These are phyloP conservation scores for Pachydiplax longipennis DNA, from an alignment of 2,888 invertebrate species.

Conservation along the genomic window DNA sequence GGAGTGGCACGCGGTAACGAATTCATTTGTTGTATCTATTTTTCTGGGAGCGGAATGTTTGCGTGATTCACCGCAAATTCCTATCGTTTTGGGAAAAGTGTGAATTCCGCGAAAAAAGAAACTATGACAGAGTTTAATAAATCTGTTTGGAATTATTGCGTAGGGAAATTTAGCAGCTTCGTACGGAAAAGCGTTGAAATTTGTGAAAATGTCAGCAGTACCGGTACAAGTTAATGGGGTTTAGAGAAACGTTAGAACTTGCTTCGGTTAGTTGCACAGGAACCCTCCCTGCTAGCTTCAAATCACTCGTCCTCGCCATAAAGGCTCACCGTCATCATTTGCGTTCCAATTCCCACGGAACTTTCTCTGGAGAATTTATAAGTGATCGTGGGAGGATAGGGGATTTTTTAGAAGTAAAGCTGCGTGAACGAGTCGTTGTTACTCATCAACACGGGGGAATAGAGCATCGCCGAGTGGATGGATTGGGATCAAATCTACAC, in stretches of 20 bases:
- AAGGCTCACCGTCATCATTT: background rate
- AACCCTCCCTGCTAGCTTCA: background rate
- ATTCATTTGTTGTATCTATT: no score
- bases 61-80: no score
- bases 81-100: no score
- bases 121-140: no score
- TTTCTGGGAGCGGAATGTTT: no score
- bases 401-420: background rate
- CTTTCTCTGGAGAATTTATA: slow-evolving; percentile 14
- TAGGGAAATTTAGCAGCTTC: no score
- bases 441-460: background rate
- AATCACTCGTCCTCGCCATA: background rate
- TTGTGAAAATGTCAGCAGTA: no score
- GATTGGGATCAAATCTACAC: background rate
- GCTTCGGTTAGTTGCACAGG: background rate
- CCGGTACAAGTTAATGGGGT: no score
- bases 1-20: no score
- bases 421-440: background rate
- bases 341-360: slow-evolving; percentile 29
- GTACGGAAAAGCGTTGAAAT: no score
- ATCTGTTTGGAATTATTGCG: no score
- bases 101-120: no score
- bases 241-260: background rate
- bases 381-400: background rate
- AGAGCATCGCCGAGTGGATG: background rate